Conservation (phyloP, 2,888 invertebrate species). For the Megaustenia siamemsis region DNA sequence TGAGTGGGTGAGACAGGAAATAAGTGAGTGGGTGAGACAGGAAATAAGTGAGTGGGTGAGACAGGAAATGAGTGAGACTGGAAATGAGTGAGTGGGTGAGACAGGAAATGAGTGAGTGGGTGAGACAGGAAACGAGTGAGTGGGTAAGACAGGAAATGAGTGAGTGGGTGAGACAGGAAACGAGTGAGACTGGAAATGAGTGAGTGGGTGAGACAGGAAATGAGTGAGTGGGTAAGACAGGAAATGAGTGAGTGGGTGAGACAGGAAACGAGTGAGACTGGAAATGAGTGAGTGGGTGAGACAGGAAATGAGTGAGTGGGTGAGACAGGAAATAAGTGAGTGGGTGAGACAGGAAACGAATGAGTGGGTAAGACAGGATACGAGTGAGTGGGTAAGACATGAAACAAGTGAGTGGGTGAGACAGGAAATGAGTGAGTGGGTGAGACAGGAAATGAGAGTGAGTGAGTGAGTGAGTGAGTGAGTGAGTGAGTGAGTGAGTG, state of each 20-base stretch:
- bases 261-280: not conserved
- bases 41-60: not conserved
- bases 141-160: not conserved
- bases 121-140: too few relatives aligned
- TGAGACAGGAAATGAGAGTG: not conserved
- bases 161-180: not conserved
- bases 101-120: not conserved
- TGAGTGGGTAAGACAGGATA: not conserved
- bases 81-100: not conserved
- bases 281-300: slow-evolving; percentile 9
- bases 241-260: slow-evolving; percentile 16
- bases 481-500: not conserved
- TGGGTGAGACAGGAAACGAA: not conserved
- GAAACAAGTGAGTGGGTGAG: not conserved
- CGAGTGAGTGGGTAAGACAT: not conserved
- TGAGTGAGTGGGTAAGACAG: not conserved
- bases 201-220: not conserved
- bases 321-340: too few relatives aligned
- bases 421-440: too few relatives aligned
- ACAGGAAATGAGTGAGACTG: not conserved
- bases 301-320: slow-evolving; percentile 20
- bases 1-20: slow-evolving; percentile 5
- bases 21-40: not conserved
- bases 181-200: not conserved
- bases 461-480: not conserved